Percentiles rank a stretch among this genome's conserved stretches.
These are phyloP conservation scores for Drosophila birchii DNA, from an alignment of 2,888 invertebrate genomes.

Conservation along the genomic window DNA sequence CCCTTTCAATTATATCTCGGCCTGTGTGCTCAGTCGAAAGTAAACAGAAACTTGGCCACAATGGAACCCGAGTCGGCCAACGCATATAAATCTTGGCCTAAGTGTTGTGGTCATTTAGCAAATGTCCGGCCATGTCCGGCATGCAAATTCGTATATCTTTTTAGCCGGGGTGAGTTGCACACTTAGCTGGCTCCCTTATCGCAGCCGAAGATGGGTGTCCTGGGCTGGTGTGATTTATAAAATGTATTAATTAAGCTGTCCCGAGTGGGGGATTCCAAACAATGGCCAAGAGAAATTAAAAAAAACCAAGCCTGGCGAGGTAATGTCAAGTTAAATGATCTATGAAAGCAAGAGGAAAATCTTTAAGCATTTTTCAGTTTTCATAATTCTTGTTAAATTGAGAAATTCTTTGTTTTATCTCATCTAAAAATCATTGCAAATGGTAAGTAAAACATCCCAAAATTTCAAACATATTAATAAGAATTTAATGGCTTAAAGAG, in stretches of 20 bases:
- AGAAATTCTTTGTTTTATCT: not conserved
- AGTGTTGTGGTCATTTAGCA: slow-evolving; percentile 81
- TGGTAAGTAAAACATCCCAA: not conserved
- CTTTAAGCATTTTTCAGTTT: not conserved
- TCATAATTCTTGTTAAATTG: not conserved
- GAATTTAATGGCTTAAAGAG: not conserved
- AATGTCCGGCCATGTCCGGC: slow-evolving; percentile 72
- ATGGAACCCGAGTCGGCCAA: slow-evolving; percentile 31
- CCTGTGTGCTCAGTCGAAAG: slow-evolving; percentile 65
- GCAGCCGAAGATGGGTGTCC: slow-evolving; percentile 22
- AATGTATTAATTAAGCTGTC: slow-evolving; percentile 72
- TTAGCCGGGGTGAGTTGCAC: slow-evolving; percentile 1
- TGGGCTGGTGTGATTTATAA: slow-evolving; percentile 62
- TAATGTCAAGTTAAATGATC: slow-evolving; percentile 21
- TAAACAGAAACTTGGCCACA: slow-evolving; percentile 70
- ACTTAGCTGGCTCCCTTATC: slow-evolving; percentile 38
- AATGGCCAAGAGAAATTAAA: slow-evolving; percentile 1
- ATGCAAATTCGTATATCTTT: slow-evolving; percentile 60
- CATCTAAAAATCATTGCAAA: no score
- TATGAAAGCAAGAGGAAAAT: not conserved
- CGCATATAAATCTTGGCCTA: slow-evolving; percentile 76
- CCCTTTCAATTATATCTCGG: slow-evolving; percentile 47
- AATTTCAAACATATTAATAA: not conserved
- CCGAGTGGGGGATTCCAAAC: slow-evolving; percentile 23
- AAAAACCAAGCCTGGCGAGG: not conserved